Base-by-base conservation (phyloP, 2,888 invertebrate species). In the Elmis aenea region DNA sequence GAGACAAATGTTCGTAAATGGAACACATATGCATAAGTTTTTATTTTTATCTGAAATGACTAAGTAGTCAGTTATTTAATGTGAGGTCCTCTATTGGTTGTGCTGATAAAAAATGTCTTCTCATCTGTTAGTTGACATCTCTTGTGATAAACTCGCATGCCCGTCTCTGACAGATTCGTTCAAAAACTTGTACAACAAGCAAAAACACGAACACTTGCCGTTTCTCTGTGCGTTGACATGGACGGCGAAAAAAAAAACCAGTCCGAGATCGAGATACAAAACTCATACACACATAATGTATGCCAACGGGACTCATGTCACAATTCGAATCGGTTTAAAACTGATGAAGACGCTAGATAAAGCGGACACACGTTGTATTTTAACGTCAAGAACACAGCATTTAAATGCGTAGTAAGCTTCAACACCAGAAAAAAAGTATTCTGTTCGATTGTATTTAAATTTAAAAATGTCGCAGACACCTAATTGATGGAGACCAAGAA, bases 131-230 rank as follows among this genome's bases (percentile, higher is more conserved):
- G n/a, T n/a, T n/a, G n/a, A n/a, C n/a, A n/a, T n/a, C n/a, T n/a
- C n/a, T 45, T 45, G 51, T 57, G 57, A 60, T 60, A 59, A 58
- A 58, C 55, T 55, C 47, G 50, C 57, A 50, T 54, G 52, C 57
- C 50, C 52, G 50, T 48, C 52, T 49, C 48, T 59, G 59, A 58
- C 59, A 58, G 58, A 55, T 56, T 51, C 53, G 52, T 51, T 41
- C 52, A 55, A 61, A 60, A 61, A 57, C 53, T 59, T 58, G 59
- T 57, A 55, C 51, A 54, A 59, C 60, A 58, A 56, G 57, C 57
- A 57, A 59, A 57, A 59, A 57, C 55, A 53, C 45, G 55, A 42
- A 39, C 43, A 46, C 36, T 54, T 42, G 46, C 46, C 50, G 51
- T 50, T n/a, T 48, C 36, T 14, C 44, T 50, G 47, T 44, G 44